phyloP scores from a whole-genome alignment of 1,140 invertebrate species.

The Metaphire vulgaris region DNA sequence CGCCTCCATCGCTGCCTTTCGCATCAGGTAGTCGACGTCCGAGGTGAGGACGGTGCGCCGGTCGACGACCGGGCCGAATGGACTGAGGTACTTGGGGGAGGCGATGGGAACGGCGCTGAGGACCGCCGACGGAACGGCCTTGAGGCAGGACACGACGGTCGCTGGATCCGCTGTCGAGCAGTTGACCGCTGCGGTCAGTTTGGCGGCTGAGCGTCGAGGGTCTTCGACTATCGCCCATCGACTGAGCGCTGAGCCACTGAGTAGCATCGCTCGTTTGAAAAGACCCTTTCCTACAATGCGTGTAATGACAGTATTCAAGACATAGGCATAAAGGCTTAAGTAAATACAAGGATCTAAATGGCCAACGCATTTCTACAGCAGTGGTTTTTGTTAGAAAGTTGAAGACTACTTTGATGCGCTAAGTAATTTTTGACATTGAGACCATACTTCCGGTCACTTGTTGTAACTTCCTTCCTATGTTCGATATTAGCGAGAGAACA shows the following conservation, averaged over 20 bases:
- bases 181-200: slow-evolving; percentile 65
- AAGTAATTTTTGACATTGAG: too few relatives aligned
- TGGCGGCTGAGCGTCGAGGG: slow-evolving; percentile 74
- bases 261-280: slow-evolving; percentile 86
- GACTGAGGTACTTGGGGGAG: slow-evolving; percentile 55
- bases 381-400: too few relatives aligned
- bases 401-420: too few relatives aligned
- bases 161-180: too few relatives aligned
- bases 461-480: too few relatives aligned
- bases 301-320: too few relatives aligned
- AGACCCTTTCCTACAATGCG: slow-evolving; percentile 67
- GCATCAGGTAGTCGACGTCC: slow-evolving; percentile 11
- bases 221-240: slow-evolving; percentile 85
- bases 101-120: slow-evolving; percentile 64
- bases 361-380: too few relatives aligned
- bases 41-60: slow-evolving; percentile 48
- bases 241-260: slow-evolving; percentile 88
- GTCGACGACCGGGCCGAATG: slow-evolving; percentile 66
- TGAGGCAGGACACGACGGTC: slow-evolving; percentile 71
- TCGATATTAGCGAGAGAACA: too few relatives aligned
- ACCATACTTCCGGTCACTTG: too few relatives aligned
- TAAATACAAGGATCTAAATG: too few relatives aligned
- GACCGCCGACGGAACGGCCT: slow-evolving; percentile 69
- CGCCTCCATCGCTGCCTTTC: not conserved
- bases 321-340: too few relatives aligned